A percentile compares a stretch with the other conserved stretches of the same genome.
These are phyloP conservation scores for Arnoldichthys spilopterus DNA, from an alignment of 2,797 vertebrate species.

Conservation along the genomic window DNA sequence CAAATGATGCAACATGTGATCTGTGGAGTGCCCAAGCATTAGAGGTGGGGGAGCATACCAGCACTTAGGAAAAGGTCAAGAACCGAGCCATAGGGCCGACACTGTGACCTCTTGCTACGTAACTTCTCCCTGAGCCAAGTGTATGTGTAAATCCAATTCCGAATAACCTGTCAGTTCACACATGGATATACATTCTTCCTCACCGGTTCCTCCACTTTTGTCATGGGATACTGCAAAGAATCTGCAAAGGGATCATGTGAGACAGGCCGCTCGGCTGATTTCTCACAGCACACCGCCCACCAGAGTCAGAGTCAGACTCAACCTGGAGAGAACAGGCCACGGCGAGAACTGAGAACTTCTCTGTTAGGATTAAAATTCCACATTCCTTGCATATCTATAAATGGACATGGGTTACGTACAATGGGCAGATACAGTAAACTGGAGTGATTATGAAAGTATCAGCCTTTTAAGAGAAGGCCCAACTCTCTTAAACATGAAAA, in stretches of 20 bases:
- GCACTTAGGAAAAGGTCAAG: neutral
- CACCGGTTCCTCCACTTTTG: neutral
- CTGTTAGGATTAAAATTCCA: slow-evolving; percentile 42
- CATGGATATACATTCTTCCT: neutral
- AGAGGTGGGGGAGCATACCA: neutral
- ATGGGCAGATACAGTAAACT: neutral
- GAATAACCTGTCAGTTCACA: neutral
- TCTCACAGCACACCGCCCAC: slow-evolving; percentile 17
- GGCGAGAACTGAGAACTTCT: slow-evolving; percentile 11
- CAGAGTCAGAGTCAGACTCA: neutral
- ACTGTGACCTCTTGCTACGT: neutral
- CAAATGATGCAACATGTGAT: slow-evolving; percentile 77
- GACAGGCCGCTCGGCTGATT: slow-evolving; percentile 17
- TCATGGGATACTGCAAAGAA: slow-evolving; percentile 42
- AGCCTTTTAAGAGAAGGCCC: neutral
- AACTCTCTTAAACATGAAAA: neutral
- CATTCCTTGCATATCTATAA: slow-evolving; percentile 45
- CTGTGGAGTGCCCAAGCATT: neutral
- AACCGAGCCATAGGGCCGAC: neutral
- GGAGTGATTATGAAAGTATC: neutral
- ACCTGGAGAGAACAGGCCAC: neutral
- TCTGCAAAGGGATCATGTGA: slow-evolving; percentile 48
- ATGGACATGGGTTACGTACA: neutral
- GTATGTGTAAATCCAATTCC: neutral
- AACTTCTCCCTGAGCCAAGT: neutral